Evolutionary conservation across 2,797 vertebrate genomes (phyloP).

Genomic region (Cuniculus paca): DNA sequence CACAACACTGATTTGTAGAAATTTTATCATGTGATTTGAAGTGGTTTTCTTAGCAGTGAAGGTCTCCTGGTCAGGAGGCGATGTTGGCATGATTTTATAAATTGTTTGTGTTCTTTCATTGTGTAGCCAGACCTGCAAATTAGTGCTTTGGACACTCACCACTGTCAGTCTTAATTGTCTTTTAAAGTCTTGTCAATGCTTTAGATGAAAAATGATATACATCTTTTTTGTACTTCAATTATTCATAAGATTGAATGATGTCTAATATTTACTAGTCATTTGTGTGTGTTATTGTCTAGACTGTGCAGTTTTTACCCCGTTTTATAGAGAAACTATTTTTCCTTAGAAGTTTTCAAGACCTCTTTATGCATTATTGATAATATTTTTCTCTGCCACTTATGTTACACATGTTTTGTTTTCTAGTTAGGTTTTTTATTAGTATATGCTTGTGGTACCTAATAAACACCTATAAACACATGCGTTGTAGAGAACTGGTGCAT

Average conservation of each 20-base stretch:
- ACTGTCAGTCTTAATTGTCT: conserved; percentile 28
- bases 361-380: neutral
- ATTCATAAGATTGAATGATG: neutral
- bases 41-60: neutral
- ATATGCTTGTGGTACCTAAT: neutral
- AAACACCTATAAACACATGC: neutral
- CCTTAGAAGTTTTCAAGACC: neutral
- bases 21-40: neutral
- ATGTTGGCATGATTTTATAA: conserved; percentile 56
- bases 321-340: conserved; percentile 24
- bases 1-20: neutral
- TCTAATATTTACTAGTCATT: neutral
- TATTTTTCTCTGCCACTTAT: conserved; percentile 18
- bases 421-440: neutral
- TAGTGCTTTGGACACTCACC: conserved; percentile 2
- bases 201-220: conserved; percentile 2
- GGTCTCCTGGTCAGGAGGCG: conserved; percentile 57
- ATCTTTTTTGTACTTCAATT: neutral
- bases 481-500: neutral
- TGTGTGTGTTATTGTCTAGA: neutral
- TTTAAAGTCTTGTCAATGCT: conserved; percentile 50
- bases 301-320: neutral
- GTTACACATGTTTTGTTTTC: neutral
- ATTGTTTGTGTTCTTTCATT: neutral
- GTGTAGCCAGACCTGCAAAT: neutral